phyloP scores from a whole-genome alignment of 1,140 invertebrate species.

The Aphis gossypii region DNA sequence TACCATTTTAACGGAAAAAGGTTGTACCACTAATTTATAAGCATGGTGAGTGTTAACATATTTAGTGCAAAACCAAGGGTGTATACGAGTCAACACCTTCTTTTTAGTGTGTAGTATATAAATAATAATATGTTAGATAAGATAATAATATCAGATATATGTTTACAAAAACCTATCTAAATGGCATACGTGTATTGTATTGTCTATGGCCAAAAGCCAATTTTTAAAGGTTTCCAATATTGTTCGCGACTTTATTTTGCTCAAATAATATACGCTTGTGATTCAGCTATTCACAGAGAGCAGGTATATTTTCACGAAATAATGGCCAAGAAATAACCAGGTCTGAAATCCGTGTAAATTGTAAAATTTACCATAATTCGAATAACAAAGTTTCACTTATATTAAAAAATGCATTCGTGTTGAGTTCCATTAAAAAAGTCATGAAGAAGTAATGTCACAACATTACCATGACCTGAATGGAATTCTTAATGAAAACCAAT shows the following conservation, averaged over 20 bases:
- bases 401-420: neutral
- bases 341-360: neutral
- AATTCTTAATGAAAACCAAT: neutral
- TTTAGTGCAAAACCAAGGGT: neutral
- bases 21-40: neutral
- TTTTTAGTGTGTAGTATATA: neutral
- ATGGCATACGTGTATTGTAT: constrained; percentile 16
- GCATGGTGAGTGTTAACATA: neutral
- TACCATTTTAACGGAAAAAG: neutral
- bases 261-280: neutral
- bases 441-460: neutral
- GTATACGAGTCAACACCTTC: neutral
- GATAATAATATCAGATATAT: neutral
- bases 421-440: neutral
- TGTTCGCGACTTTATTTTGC: neutral
- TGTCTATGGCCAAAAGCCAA: constrained; percentile 17
- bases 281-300: neutral
- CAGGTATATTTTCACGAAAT: neutral
- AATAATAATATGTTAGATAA: neutral
- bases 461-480: too few relatives aligned
- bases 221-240: constrained; percentile 29
- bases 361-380: neutral
- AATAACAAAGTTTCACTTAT: neutral
- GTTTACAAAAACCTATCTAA: neutral
- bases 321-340: neutral